Evolutionary conservation across 1,140 invertebrate species (phyloP).

Genomic region (Neocloeon triangulifer): DNA sequence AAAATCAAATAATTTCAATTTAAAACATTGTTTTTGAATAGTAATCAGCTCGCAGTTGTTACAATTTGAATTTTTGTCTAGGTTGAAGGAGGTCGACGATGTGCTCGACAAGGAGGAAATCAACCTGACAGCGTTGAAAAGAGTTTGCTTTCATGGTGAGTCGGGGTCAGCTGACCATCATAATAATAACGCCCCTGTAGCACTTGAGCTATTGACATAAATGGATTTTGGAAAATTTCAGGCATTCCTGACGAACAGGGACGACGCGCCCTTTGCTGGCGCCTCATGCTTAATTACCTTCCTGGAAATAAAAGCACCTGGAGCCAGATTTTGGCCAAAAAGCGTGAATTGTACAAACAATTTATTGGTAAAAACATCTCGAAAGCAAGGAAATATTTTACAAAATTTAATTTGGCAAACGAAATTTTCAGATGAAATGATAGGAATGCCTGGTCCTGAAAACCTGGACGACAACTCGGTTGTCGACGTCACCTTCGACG

Average conservation of each 20-base stretch:
- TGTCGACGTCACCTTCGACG: slow-evolving; percentile 30
- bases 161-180: slow-evolving; percentile 6
- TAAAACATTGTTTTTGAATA: not conserved
- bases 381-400: not conserved
- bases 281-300: slow-evolving; percentile 60
- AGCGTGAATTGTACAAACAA: slow-evolving; percentile 54
- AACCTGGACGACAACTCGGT: slow-evolving; percentile 22
- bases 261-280: slow-evolving; percentile 55
- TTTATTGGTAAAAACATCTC: slow-evolving; percentile 41
- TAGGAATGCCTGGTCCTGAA: slow-evolving; percentile 44
- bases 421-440: slow-evolving; percentile 43
- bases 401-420: not conserved
- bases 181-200: slow-evolving; percentile 3
- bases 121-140: slow-evolving; percentile 33
- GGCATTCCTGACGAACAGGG: slow-evolving; percentile 65
- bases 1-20: not conserved
- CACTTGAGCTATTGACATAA: slow-evolving; percentile 5
- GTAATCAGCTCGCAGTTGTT: slow-evolving; percentile 7
- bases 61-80: slow-evolving; percentile 17
- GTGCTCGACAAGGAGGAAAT: slow-evolving; percentile 39
- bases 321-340: slow-evolving; percentile 35
- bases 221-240: slow-evolving; percentile 17
- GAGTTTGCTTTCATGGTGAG: slow-evolving; percentile 53
- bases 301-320: slow-evolving; percentile 37
- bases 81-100: slow-evolving; percentile 51